Conservation (phyloP, 2,113 vertebrate species). For the Amphiprion percula region DNA sequence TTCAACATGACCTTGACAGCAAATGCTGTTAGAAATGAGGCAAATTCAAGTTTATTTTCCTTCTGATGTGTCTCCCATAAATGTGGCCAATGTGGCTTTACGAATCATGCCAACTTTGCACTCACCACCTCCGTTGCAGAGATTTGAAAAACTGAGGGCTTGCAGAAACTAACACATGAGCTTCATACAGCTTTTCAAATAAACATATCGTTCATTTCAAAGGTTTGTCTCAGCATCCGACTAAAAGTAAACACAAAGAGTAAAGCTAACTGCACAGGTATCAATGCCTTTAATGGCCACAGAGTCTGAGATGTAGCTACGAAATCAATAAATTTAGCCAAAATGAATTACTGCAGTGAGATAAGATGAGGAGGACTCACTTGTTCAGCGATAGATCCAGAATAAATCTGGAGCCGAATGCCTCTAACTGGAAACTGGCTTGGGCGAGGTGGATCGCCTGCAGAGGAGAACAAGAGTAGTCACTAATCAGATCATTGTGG, state of each 20-base stretch:
- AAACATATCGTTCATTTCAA: background rate
- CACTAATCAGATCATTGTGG: slow-evolving; percentile 6
- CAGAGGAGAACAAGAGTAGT: slow-evolving; percentile 37
- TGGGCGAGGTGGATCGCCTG: slow-evolving; percentile 95
- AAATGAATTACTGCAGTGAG: background rate
- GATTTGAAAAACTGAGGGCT: background rate
- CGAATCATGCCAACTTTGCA: background rate
- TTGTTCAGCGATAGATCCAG: slow-evolving; percentile 96
- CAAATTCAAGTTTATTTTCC: background rate
- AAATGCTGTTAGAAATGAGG: background rate
- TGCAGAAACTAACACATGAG: background rate
- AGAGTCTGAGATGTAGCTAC: background rate
- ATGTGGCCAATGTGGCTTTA: background rate
- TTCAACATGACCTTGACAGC: slow-evolving; percentile 30
- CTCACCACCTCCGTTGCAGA: background rate
- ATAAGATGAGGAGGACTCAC: slow-evolving; percentile 85
- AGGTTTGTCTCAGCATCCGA: background rate
- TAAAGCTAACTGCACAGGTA: background rate
- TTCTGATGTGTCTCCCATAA: background rate
- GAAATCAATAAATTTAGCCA: background rate
- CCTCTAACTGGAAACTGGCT: slow-evolving; percentile 96
- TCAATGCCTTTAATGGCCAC: background rate
- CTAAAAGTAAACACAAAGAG: background rate
- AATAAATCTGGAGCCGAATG: slow-evolving; percentile 94
- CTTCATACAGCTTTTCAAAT: background rate